Evolutionary conservation across 2,797 vertebrate genomes (phyloP).

Genomic region (Okamejei kenojei): DNA sequence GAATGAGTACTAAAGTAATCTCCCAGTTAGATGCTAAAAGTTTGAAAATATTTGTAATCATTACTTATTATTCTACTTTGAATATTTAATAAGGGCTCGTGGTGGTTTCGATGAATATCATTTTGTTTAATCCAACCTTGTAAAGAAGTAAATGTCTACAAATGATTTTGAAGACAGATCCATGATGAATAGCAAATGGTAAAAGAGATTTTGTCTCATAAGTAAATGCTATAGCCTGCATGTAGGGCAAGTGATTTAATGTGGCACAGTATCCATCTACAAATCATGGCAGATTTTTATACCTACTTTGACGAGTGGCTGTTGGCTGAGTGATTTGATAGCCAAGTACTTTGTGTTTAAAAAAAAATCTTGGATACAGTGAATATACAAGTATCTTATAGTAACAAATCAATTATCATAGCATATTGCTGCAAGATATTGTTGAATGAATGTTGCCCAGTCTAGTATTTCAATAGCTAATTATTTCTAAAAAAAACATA

Average conservation of each 20-base stretch:
- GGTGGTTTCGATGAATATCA: background rate
- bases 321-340: background rate
- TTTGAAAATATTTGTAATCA: background rate
- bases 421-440: background rate
- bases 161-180: background rate
- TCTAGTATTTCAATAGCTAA: background rate
- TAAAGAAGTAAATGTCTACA: background rate
- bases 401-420: conserved; percentile 9
- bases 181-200: background rate
- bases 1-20: background rate
- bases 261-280: background rate
- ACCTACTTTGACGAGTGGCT: background rate
- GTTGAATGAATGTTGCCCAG: background rate
- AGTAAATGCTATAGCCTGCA: background rate
- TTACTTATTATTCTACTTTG: background rate
- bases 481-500: background rate
- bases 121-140: background rate
- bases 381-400: background rate
- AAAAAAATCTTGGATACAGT: background rate
- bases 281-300: background rate
- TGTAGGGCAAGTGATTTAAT: conserved; percentile 21
- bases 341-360: background rate
- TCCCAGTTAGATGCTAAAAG: background rate
- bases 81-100: background rate
- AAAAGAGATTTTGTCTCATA: background rate